phyloP scores from a whole-genome alignment of 2,113 vertebrate genomes.

The Megaleporinus macrocephalus region DNA sequence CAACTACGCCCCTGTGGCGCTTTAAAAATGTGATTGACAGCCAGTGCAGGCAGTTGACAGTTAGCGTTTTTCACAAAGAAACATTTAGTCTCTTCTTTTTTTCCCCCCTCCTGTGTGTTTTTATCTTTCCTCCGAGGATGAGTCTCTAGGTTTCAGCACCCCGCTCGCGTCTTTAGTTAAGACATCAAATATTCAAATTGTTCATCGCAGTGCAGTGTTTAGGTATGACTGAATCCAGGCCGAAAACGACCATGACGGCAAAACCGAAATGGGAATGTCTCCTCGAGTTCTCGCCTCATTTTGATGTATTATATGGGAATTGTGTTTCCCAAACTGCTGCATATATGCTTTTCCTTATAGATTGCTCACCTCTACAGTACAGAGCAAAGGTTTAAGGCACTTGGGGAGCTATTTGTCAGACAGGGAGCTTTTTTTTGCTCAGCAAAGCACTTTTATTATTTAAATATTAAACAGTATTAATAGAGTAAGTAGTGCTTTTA shows the following conservation, averaged over 20 bases:
- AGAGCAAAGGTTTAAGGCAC: too few species aligned
- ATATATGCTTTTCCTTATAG: too few species aligned
- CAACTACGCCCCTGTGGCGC: slow-evolving; percentile 9
- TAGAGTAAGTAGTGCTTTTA: too few species aligned
- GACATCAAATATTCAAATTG: background rate
- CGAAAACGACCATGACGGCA: background rate
- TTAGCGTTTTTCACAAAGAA: slow-evolving; percentile 29
- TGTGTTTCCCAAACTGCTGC: too few species aligned
- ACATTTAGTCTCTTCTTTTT: background rate
- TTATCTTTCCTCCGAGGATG: background rate
- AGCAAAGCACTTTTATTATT: too few species aligned
- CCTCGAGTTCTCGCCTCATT: background rate
- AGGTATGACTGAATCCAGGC: background rate
- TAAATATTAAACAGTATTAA: too few species aligned
- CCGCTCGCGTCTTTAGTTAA: background rate
- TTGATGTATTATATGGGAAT: background rate
- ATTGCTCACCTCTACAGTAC: too few species aligned
- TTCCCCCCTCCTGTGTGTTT: background rate
- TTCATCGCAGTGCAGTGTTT: background rate
- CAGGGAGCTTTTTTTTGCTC: too few species aligned
- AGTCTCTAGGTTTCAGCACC: background rate
- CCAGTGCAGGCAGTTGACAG: slow-evolving; percentile 19
- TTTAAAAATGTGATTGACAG: slow-evolving; percentile 9
- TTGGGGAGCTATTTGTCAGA: too few species aligned
- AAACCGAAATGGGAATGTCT: too few species aligned